These are phyloP conservation scores for Diplodus puntazzo DNA, from an alignment of 2,797 vertebrate genomes.

Conservation along the genomic window DNA sequence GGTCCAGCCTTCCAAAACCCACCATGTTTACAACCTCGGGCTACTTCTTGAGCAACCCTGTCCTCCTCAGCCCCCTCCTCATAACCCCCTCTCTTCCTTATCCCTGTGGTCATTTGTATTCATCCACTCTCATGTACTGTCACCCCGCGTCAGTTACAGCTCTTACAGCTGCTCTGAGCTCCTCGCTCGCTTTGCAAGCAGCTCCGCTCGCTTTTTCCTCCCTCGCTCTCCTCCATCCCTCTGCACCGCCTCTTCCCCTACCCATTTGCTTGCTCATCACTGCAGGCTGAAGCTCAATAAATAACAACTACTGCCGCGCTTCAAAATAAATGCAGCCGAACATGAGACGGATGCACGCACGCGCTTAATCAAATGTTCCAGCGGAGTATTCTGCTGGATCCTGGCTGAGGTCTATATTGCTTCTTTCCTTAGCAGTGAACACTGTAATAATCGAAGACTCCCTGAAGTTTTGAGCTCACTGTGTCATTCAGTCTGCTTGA, in stretches of 20 bases:
- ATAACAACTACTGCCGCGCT: conserved; percentile 47
- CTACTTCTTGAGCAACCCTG: conserved; percentile 57
- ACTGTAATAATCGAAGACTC: conserved; percentile 58
- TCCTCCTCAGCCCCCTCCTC: conserved; percentile 23
- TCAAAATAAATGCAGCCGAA: conserved; percentile 52
- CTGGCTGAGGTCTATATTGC: conserved; percentile 44
- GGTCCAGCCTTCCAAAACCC: conserved; percentile 22
- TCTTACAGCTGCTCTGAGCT: conserved; percentile 51
- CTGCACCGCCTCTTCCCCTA: conserved; percentile 28
- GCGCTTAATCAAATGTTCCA: conserved; percentile 50
- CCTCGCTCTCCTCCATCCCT: conserved; percentile 39
- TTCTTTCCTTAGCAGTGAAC: conserved; percentile 48
- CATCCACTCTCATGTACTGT: conserved; percentile 79
- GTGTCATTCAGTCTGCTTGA: conserved; percentile 51
- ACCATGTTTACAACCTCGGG: conserved; percentile 45
- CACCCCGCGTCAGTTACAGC: conserved; percentile 65
- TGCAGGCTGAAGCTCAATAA: conserved; percentile 43
- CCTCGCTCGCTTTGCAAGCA: conserved; percentile 64
- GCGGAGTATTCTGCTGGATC: conserved; percentile 46
- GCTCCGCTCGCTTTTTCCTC: conserved; percentile 41
- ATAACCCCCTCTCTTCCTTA: conserved; percentile 41
- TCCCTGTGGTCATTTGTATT: conserved; percentile 79
- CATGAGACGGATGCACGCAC: conserved; percentile 22
- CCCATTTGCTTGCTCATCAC: conserved; percentile 58
- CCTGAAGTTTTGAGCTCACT: conserved; percentile 50